Base-by-base conservation (phyloP, 2,888 invertebrate genomes). In the Tiphia femorata region DNA sequence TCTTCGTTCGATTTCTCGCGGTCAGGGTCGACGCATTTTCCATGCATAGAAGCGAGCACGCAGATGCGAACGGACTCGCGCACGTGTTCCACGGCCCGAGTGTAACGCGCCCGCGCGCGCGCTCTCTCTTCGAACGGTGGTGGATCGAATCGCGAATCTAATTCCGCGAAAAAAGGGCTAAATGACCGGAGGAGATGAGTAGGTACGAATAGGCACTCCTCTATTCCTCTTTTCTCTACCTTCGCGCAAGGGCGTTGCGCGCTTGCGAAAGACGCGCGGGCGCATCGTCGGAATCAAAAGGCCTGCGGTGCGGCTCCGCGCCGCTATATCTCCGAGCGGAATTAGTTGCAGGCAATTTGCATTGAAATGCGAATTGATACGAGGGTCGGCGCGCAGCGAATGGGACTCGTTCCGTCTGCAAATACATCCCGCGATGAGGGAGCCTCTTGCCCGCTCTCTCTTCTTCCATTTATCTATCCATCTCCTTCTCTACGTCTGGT, bases 361-460 rank as follows among this genome's bases (percentile, higher is more conserved):
- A 75, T 73, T 49, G 75, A 71, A 75, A 73, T 67, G 68, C 64
- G 68, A 67, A 67, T 73, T 56, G 72, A 72, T 75, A 70, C 64
- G 50, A 56, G 59, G 52, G 44, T 23, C 41, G 27, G 25, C 33
- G 14, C 53, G 19, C 54, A 41, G 55, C 46, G 43, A 54, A 47
- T 49, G 56, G 43, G 35, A 17, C 54, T 61, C 48, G 50, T 50
- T 55, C 43, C n/a, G 29, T 61, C 40, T 40, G 48, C 48, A 58
- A 54, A 50, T 51, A 47, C 41, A 40, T 43, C 40, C 48, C 8
- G 37, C 49, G 52, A 49, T 49, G 57, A 57, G 49, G 49, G 52
- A 49, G 49, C 21, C 30, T 44, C 25, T 25, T 19, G 29, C 25
- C 17, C 19, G 12, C 12, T 42, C 16, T 25, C 8, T 16, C 16